Base-by-base conservation (phyloP, 2,888 invertebrate species). In the Aporophyla nigra region DNA sequence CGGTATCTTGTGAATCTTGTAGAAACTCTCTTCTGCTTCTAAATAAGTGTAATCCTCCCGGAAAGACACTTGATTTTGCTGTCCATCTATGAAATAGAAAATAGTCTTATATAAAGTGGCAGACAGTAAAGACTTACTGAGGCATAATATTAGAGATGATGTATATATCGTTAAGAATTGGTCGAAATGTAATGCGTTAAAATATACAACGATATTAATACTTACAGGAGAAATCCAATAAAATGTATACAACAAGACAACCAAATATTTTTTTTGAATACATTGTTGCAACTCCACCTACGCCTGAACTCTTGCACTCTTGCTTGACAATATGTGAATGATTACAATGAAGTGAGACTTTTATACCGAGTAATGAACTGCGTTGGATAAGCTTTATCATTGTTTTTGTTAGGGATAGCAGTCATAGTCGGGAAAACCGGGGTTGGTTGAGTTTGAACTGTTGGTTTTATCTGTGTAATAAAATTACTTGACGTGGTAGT, bases 141-240 rank as follows among this genome's bases (percentile, higher is more conserved):
- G 33, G 21, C 21, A 21, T 33, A 21, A 61, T 12, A 56, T 33
- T 33, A 33, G 33, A 33, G 33, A 33, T 33, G 33, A 33, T 33
- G 3, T 33, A 33, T 33, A 33, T 33, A 33, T 33, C 33, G 33
- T 33, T 33, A 33, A 33, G 33, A 33, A 33, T 33, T 33, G 33
- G 33, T 33, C 33, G 33, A 33, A 33, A 33, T 2, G 33, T 33
- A 33, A 33, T 33, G 33, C 19, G 12, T 1, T 40, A 10, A 40
- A 51, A 33, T 19, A 33, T 33, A 58, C 58, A 27, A n/a, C 3
- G 1, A 43, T 9, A 0, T 6, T 12, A 14, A 27, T 67, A 83
- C 84, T 84, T 67, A 84, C 84, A 12, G 65, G 84, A 27, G 43
- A 27, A 67, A 59, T 40, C 27, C 24, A 27, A 40, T 46, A 71